Conservation (phyloP, 2,888 invertebrate species). For the Athrips mouffetella region DNA sequence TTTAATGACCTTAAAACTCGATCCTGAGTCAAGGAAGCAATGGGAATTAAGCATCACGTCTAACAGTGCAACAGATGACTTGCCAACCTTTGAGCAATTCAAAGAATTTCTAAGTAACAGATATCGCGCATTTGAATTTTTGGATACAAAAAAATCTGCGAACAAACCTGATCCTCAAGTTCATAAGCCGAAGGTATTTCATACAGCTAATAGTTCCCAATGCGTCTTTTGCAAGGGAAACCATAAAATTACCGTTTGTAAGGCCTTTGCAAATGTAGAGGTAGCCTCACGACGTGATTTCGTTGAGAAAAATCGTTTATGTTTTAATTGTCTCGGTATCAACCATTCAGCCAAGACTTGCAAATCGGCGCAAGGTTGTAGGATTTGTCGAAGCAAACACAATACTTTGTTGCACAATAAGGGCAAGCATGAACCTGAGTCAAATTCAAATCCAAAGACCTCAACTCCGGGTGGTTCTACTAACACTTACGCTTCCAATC, state of each 20-base stretch:
- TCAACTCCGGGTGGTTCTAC: background rate
- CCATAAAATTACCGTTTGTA: conserved; percentile 27
- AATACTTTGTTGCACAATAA: background rate
- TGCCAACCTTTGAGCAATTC: conserved; percentile 26
- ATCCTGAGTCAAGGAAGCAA: conserved; percentile 23
- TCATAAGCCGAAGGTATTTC: too few relatives aligned
- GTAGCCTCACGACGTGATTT: background rate
- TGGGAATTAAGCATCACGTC: conserved; percentile 23
- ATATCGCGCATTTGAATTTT: conserved; percentile 26
- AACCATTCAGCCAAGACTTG: background rate
- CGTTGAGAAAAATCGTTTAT: conserved; percentile 2
- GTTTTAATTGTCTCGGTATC: background rate
- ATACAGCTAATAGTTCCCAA: too few relatives aligned
- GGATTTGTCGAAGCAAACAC: conserved; percentile 4
- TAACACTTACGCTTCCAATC: background rate
- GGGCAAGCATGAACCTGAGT: background rate
- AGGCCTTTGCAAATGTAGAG: conserved; percentile 22
- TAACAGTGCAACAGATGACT: conserved; percentile 14
- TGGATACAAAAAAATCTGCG: conserved; percentile 18
- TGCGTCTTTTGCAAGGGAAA: conserved; percentile 27
- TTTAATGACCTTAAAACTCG: conserved; percentile 22
- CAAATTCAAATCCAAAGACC: background rate
- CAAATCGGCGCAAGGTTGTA: background rate
- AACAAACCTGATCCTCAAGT: too few relatives aligned
- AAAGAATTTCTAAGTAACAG: conserved; percentile 22